These are phyloP conservation scores for Tricholauxania praeusta DNA, from an alignment of 2,888 invertebrate genomes.

Conservation along the genomic window DNA sequence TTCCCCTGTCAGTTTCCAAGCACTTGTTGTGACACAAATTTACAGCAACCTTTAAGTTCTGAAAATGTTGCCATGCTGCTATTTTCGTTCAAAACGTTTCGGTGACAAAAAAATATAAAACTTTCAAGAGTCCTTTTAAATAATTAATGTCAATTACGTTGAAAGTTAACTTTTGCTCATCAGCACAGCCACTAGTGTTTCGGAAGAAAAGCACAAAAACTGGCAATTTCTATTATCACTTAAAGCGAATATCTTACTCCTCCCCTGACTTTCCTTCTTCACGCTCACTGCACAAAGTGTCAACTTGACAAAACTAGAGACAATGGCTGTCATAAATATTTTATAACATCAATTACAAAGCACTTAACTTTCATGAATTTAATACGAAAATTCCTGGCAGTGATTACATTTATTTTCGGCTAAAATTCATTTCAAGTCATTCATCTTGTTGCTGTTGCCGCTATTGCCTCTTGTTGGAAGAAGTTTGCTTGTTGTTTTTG, in stretches of 20 bases:
- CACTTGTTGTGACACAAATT: no score
- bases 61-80: no score
- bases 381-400: slow-evolving; percentile 56
- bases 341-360: slow-evolving; percentile 68
- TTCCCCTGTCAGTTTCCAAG: no score
- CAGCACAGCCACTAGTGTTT: slow-evolving; percentile 25
- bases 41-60: no score
- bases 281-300: slow-evolving; percentile 32
- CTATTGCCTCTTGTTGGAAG: not conserved
- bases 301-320: slow-evolving; percentile 47
- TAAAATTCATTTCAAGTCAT: slow-evolving; percentile 46
- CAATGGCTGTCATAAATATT: slow-evolving; percentile 66
- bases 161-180: slow-evolving; percentile 56
- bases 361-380: slow-evolving; percentile 67
- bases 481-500: not conserved
- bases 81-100: no score
- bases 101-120: slow-evolving; percentile 25
- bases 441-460: slow-evolving; percentile 50
- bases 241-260: not conserved
- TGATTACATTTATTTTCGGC: slow-evolving; percentile 39
- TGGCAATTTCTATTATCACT: not conserved
- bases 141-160: slow-evolving; percentile 64
- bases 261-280: slow-evolving; percentile 5
- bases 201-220: not conserved
- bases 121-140: slow-evolving; percentile 60